Evolutionary conservation across 2,888 invertebrate genomes (phyloP).

Genomic region (Ommatoiulus sabulosus): DNA sequence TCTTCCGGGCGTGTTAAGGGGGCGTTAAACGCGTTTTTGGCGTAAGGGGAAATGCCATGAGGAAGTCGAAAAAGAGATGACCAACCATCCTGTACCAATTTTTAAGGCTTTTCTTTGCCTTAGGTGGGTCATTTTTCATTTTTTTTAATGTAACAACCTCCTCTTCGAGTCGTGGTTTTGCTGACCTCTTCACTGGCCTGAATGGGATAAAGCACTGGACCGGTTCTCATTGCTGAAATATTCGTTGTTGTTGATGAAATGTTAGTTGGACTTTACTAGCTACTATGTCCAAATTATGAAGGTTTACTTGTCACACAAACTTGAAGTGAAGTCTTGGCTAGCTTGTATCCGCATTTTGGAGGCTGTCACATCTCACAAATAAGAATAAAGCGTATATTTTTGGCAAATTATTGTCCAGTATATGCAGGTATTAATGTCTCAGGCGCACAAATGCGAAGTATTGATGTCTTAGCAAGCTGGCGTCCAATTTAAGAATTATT

Average conservation of each 20-base stretch:
- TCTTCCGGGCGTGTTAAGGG: constrained; percentile 13
- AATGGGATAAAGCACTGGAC: constrained; percentile 26
- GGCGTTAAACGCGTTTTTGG: not conserved
- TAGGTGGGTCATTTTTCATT: not conserved
- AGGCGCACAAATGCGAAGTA: no score
- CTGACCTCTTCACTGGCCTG: not conserved
- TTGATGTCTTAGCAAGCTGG: no score
- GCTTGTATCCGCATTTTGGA: no score
- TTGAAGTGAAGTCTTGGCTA: no score
- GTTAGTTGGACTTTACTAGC: no score
- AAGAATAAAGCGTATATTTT: no score
- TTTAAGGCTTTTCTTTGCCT: not conserved
- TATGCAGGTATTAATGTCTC: no score
- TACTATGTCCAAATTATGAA: no score
- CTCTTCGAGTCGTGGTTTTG: not conserved
- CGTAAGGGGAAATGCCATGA: not conserved
- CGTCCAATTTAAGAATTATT: no score
- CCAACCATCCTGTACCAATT: constrained; percentile 10
- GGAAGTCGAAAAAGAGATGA: not conserved
- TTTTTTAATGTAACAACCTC: not conserved
- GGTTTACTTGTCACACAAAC: no score
- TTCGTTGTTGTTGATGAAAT: not conserved
- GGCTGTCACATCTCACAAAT: no score
- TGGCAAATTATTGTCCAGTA: no score
- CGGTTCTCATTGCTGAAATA: not conserved